A percentile compares a stretch with the other conserved stretches of the same genome.
phyloP scores from a whole-genome alignment of 2,888 invertebrate species.

The Thereva unica region DNA sequence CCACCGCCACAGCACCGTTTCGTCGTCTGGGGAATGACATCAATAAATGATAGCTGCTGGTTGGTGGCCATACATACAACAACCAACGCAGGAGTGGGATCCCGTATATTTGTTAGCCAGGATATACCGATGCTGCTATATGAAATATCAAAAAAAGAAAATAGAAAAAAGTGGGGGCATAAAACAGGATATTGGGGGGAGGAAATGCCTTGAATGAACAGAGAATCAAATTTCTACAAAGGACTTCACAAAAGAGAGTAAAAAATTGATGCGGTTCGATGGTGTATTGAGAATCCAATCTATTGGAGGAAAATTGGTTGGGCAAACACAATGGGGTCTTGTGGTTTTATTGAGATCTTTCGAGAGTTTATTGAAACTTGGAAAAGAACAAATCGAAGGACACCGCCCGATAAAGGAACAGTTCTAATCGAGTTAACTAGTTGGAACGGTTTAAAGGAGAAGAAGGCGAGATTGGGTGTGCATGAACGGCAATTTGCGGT shows the following conservation, averaged over 20 bases:
- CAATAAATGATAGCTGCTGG: slow-evolving; percentile 16
- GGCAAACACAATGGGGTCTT: slow-evolving; percentile 27
- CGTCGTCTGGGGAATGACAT: slow-evolving; percentile 18
- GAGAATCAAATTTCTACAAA: slow-evolving; percentile 2
- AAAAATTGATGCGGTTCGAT: slow-evolving; percentile 24
- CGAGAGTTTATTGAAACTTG: too few relatives aligned
- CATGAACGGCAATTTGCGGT: not conserved
- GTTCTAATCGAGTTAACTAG: too few relatives aligned
- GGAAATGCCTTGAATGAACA: not conserved
- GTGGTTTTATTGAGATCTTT: not conserved
- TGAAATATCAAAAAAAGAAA: too few relatives aligned
- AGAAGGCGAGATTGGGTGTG: not conserved
- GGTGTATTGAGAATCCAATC: slow-evolving; percentile 19
- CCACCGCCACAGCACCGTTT: not conserved
- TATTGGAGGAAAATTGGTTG: slow-evolving; percentile 33
- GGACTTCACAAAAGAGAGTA: slow-evolving; percentile 3
- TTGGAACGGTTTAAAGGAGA: too few relatives aligned
- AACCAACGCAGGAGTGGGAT: not conserved
- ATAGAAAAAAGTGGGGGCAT: slow-evolving; percentile 19
- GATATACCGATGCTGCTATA: too few relatives aligned
- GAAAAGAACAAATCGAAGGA: too few relatives aligned
- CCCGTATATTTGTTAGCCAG: slow-evolving; percentile 8
- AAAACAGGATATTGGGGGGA: too few relatives aligned
- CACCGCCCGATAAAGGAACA: too few relatives aligned
- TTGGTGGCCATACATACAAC: not conserved